A percentile compares a stretch with the other conserved stretches of the same genome.
Evolutionary conservation across 2,113 vertebrate genomes (phyloP).

Genomic region (Bujurquina vittata): DNA sequence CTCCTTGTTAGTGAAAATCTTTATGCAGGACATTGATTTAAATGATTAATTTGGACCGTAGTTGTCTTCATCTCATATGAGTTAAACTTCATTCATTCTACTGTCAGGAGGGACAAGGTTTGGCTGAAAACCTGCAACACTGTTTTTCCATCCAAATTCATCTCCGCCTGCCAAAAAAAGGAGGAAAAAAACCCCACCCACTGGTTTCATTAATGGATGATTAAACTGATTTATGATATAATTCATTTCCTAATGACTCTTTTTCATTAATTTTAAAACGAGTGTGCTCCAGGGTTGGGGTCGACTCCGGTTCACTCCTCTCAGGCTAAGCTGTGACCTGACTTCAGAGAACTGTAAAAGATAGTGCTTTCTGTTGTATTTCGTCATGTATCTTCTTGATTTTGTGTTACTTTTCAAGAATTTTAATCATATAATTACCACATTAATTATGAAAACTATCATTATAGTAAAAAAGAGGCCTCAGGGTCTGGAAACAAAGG

Average conservation of each 20-base stretch:
- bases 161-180: constrained; percentile 8
- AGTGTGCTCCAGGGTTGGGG: not conserved
- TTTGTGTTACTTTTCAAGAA: not conserved
- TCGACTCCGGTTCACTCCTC: constrained; percentile 17
- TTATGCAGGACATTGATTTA: not conserved
- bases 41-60: not conserved
- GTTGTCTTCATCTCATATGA: not conserved
- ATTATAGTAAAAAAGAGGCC: not conserved
- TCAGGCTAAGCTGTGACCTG: not conserved
- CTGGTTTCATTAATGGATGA: constrained; percentile 40
- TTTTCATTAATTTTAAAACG: constrained; percentile 37
- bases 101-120: not conserved
- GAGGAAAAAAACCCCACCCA: not conserved
- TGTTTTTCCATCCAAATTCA: not conserved
- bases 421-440: not conserved
- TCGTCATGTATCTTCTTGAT: not conserved
- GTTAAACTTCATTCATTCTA: not conserved
- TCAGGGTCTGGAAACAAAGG: not conserved
- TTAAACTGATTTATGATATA: constrained; percentile 56
- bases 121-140: not conserved
- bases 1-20: not conserved
- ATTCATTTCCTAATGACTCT: constrained; percentile 37
- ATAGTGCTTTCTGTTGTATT: not conserved
- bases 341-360: not conserved
- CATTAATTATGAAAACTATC: not conserved